Base-by-base conservation (phyloP, 30 jellyfish, hydroid and myxozoan species). In the Aurelia aurita region DNA sequence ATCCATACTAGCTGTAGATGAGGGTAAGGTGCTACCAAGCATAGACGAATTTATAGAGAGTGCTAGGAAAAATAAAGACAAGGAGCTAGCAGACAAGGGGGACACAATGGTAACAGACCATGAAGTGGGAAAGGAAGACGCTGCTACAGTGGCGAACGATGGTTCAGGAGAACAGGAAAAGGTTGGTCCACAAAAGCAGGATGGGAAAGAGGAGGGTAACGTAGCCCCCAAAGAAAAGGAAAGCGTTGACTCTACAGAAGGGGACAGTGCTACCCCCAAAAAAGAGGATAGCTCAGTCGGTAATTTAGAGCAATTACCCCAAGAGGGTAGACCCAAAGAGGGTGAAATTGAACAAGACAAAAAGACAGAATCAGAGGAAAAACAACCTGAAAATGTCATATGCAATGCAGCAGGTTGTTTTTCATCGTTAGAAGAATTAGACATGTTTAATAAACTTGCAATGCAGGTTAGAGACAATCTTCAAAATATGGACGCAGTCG, bases 331-430 rank as follows among this genome's bases (percentile, higher is more conserved):
- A 22, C 39, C 15, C 73, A 14, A 22, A 39, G 8, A 61, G 35
- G 35, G 73, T 14, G 26, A 58, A n/a, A n/a, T 61, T 14, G 73
- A 61, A 22, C 35, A 32, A 32, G 35, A 22, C 47, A 39, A 39
- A 22, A 22, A 61, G 15, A 61, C 31, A 22, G 28, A 2, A 14
- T 26, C 21, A 22, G 58, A 11, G 15, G 28, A 34, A 14, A 58
- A 28, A 18, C 20, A 28, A 44, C 70, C 70, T 18, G 27, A 71
- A 44, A 46, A 69, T 47, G 72, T 83, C 27, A 72, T 85, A 28
- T 85, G 95, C 47, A 85, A 65, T 15, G 63, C 89, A 21, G 88
- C 84, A 2, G 95, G 95, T 46, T 85, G 95, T 47, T 85, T 85
- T 51, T 73, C 89, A 14, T 85, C 95, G 11, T 23, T 73, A 44